Evolutionary conservation across 2,888 invertebrate genomes (phyloP).

Genomic region (Acronicta alni): DNA sequence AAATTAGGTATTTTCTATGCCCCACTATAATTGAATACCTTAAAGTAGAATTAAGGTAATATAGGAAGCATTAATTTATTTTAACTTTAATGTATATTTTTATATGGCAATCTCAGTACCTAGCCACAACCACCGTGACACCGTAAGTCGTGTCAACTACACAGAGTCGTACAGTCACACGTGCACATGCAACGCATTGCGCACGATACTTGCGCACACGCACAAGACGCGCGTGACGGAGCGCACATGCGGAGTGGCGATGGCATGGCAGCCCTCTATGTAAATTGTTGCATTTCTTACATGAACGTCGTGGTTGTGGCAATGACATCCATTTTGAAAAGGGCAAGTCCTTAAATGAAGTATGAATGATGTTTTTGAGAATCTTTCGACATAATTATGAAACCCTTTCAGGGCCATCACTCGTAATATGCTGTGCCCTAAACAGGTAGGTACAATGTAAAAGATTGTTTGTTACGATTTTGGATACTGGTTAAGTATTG

Average conservation of each 20-base stretch:
- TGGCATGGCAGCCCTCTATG: slow-evolving; percentile 40
- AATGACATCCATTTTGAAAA: slow-evolving; percentile 42
- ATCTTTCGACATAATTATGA: slow-evolving; percentile 8
- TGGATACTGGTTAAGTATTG: too few species aligned
- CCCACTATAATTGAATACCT: too few species aligned
- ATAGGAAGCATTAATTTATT: too few species aligned
- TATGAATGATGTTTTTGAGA: slow-evolving; percentile 1
- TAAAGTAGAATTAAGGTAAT: too few species aligned
- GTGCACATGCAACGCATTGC: slow-evolving; percentile 13
- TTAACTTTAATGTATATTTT: too few species aligned
- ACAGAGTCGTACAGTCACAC: neutral
- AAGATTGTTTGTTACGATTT: too few species aligned
- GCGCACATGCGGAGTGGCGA: slow-evolving; percentile 37
- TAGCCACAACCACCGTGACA: neutral
- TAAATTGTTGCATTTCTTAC: slow-evolving; percentile 18
- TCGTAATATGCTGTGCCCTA: too few species aligned
- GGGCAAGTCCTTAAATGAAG: slow-evolving; percentile 19
- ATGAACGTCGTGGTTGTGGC: slow-evolving; percentile 18
- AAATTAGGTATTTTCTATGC: slow-evolving; percentile 23
- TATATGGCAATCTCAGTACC: too few species aligned
- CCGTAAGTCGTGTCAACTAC: neutral
- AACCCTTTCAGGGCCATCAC: slow-evolving; percentile 3
- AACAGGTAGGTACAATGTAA: too few species aligned
- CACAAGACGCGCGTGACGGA: slow-evolving; percentile 30
- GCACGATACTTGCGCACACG: slow-evolving; percentile 25